phyloP scores from a whole-genome alignment of 1,140 invertebrate species.

The Drosophila simulans region DNA sequence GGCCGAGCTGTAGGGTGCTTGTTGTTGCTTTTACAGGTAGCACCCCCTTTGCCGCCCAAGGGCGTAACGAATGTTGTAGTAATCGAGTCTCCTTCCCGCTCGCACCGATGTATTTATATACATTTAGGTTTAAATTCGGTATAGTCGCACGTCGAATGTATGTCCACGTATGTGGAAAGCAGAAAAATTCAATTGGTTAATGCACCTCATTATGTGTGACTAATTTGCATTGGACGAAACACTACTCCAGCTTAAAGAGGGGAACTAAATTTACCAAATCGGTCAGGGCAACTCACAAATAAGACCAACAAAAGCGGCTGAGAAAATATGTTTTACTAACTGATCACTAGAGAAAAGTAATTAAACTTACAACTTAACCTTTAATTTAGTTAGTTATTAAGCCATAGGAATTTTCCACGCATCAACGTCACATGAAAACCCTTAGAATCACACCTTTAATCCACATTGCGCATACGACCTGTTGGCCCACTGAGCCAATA shows the following conservation, averaged over 20 bases:
- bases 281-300: conserved; percentile 19
- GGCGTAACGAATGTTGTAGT: conserved; percentile 62
- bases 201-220: conserved; percentile 40
- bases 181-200: conserved; percentile 26
- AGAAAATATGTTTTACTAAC: not conserved
- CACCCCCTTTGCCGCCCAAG: conserved; percentile 37
- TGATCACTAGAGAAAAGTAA: not conserved
- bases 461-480: conserved; percentile 32
- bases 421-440: not conserved
- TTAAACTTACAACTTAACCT: no score
- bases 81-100: conserved; percentile 12
- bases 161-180: conserved; percentile 22
- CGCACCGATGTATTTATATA: not conserved
- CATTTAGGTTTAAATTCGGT: conserved; percentile 8
- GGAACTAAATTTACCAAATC: conserved; percentile 11
- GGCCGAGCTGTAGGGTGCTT: conserved; percentile 43
- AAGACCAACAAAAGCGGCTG: not conserved
- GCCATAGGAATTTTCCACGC: not conserved
- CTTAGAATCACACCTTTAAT: not conserved
- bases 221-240: conserved; percentile 19
- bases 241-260: conserved; percentile 19
- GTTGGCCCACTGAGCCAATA: conserved; percentile 17
- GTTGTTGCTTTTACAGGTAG: conserved; percentile 45
- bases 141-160: not conserved
- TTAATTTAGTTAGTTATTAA: no score